A percentile compares a stretch with the other conserved stretches of the same genome.
Conservation (phyloP, 1,140 invertebrate species). For the Nymphalis io region DNA sequence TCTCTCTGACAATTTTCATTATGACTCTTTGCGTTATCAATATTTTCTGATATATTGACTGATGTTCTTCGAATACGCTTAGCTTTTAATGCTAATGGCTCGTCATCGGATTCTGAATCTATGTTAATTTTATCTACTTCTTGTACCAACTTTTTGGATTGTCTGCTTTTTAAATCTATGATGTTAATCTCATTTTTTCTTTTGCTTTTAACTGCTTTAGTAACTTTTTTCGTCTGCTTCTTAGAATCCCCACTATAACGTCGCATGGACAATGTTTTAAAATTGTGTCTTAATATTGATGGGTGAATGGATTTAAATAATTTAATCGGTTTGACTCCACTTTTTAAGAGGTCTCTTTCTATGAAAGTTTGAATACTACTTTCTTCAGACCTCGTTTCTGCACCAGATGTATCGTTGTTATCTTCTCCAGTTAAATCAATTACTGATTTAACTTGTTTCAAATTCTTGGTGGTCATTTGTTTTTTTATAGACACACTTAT, state of each 20-base stretch:
- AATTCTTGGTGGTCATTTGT: slow-evolving; percentile 2
- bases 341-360: background rate
- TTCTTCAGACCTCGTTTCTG: slow-evolving; percentile 3
- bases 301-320: slow-evolving; percentile 33
- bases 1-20: background rate
- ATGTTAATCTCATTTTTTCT: background rate
- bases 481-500: slow-evolving; percentile 57
- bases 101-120: slow-evolving; percentile 59
- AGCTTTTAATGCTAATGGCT: slow-evolving; percentile 59
- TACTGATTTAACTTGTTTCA: slow-evolving; percentile 22
- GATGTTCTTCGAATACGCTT: slow-evolving; percentile 38
- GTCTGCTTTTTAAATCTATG: background rate
- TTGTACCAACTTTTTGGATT: background rate
- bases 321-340: slow-evolving; percentile 35
- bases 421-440: slow-evolving; percentile 54
- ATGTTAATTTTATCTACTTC: background rate
- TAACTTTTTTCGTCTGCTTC: background rate
- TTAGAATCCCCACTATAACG: background rate
- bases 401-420: background rate
- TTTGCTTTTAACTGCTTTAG: background rate
- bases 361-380: background rate
- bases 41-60: background rate
- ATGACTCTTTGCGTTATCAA: background rate
- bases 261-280: slow-evolving; percentile 20
- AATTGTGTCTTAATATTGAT: slow-evolving; percentile 22